Evolutionary conservation across 2,888 invertebrate species (phyloP).

Genomic region (Zhengitettix transpicula): DNA sequence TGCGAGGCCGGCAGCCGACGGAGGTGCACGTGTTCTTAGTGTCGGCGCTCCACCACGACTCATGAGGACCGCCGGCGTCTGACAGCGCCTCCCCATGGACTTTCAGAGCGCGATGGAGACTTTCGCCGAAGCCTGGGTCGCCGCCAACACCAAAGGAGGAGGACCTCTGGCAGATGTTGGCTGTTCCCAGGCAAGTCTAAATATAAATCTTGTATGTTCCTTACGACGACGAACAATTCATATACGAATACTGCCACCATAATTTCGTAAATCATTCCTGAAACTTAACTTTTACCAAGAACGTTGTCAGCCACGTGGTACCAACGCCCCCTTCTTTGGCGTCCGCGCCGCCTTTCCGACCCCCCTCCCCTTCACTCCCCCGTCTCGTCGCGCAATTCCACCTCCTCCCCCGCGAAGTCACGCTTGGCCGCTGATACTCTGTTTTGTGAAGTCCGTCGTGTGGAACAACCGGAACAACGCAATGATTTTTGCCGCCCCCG

Average conservation of each 20-base stretch:
- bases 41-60: background rate
- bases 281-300: no score
- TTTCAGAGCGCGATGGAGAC: constrained; percentile 98
- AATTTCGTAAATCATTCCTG: no score
- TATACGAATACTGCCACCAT: no score
- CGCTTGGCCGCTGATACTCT: constrained; percentile 16
- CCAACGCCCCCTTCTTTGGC: no score
- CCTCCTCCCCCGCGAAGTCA: constrained; percentile 1
- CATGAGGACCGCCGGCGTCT: background rate
- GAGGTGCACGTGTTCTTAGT: background rate
- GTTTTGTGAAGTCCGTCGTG: constrained; percentile 15
- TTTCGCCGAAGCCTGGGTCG: constrained; percentile 94
- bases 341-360: no score
- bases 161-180: constrained; percentile 19
- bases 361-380: no score
- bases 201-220: no score
- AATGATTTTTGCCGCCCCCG: constrained; percentile 19
- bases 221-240: no score
- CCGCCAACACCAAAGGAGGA: constrained; percentile 59
- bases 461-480: constrained; percentile 20
- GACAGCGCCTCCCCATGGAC: constrained; percentile 49
- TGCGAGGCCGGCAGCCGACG: background rate
- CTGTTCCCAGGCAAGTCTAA: constrained; percentile 11
- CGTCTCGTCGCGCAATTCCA: background rate
- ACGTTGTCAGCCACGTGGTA: no score